A percentile compares a stretch with the other conserved stretches of the same genome.
phyloP scores from a whole-genome alignment of 1,140 invertebrate species.

The Aleiodes sp. region DNA sequence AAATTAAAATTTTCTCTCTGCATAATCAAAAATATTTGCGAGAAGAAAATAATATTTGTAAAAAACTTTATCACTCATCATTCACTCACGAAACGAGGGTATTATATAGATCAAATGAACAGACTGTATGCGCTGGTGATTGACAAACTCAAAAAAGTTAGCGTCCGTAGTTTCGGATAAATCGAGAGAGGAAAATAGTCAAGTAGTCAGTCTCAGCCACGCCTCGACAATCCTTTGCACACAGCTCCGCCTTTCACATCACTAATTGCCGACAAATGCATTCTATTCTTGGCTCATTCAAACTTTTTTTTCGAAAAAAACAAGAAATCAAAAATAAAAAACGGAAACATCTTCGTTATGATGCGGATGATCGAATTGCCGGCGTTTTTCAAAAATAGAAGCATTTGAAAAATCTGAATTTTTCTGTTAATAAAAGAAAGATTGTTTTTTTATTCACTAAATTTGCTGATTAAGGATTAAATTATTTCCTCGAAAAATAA shows the following conservation, averaged over 20 bases:
- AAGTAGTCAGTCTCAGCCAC: slow-evolving; percentile 39
- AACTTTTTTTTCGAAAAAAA: slow-evolving; percentile 1
- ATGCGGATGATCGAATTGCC: not conserved
- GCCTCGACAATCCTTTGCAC: slow-evolving; percentile 56
- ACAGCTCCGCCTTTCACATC: slow-evolving; percentile 45
- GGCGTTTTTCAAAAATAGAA: not conserved
- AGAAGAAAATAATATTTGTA: no score
- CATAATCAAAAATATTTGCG: no score
- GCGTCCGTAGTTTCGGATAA: not conserved
- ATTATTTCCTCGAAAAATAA: no score
- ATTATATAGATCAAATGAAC: not conserved
- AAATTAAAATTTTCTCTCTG: no score
- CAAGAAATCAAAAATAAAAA: not conserved
- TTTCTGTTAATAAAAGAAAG: no score
- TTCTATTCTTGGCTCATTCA: not conserved
- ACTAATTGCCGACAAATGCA: slow-evolving; percentile 45
- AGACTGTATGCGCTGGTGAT: not conserved
- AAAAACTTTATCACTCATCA: no score
- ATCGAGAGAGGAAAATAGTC: slow-evolving; percentile 12
- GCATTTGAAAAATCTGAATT: no score
- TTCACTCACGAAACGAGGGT: no score
- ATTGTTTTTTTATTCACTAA: no score
- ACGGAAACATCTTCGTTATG: not conserved
- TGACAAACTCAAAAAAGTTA: not conserved
- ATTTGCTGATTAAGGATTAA: no score